phyloP scores from a whole-genome alignment of 2,113 vertebrate genomes.

The Shinisaurus crocodilurus region DNA sequence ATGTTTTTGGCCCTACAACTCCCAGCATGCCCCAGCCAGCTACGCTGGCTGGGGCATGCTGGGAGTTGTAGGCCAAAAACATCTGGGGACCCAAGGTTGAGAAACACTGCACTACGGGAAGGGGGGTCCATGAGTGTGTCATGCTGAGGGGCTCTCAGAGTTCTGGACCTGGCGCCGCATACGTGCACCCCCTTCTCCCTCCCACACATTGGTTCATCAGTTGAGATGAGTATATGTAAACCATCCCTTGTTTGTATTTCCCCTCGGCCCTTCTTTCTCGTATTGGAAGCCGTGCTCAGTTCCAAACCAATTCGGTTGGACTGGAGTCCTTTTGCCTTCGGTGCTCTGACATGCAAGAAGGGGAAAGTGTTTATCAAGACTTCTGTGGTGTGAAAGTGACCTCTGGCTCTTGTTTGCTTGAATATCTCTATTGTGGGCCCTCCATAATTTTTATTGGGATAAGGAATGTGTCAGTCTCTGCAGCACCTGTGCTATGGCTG shows the following conservation, averaged over 20 bases:
- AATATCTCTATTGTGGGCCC: constrained; percentile 44
- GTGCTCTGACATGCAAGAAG: not conserved
- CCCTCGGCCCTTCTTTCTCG: not conserved
- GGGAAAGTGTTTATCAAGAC: not conserved
- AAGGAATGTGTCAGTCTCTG: constrained; percentile 57
- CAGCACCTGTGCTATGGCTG: constrained; percentile 51
- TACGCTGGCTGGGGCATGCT: too few species aligned
- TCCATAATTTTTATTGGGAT: constrained; percentile 68
- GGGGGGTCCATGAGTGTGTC: too few species aligned
- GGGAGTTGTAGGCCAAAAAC: too few species aligned
- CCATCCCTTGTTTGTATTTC: not conserved
- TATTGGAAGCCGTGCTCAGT: not conserved
- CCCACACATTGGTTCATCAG: too few species aligned
- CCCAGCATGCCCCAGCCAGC: too few species aligned
- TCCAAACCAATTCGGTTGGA: constrained; percentile 6
- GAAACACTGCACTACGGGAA: too few species aligned
- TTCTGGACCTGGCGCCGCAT: too few species aligned
- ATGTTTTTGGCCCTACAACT: too few species aligned
- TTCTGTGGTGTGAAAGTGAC: constrained; percentile 58
- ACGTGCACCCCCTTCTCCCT: too few species aligned
- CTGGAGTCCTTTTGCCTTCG: constrained; percentile 34
- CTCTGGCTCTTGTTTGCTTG: constrained; percentile 54
- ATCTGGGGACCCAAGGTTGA: too few species aligned
- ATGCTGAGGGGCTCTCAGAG: too few species aligned
- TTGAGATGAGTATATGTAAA: not conserved